Conservation (phyloP, 1,140 invertebrate species). For the Trichogramma pretiosum region DNA sequence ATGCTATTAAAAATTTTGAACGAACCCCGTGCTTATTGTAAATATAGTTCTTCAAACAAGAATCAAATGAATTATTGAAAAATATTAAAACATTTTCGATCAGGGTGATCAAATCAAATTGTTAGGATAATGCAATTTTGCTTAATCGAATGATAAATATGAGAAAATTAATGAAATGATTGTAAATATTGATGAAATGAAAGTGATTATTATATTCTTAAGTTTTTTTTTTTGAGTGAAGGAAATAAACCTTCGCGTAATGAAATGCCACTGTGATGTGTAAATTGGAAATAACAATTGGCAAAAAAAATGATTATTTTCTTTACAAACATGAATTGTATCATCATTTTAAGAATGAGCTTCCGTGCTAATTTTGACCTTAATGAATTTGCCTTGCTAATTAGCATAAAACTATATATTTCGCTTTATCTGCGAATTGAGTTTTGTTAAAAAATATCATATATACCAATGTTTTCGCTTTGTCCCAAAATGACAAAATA, state of each 20-base stretch:
- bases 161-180: conserved; percentile 7
- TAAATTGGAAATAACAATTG: conserved; percentile 1
- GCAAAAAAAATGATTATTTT: neutral
- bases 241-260: conserved; percentile 1
- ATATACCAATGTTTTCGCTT: neutral
- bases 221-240: neutral
- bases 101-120: conserved; percentile 2
- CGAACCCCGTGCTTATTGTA: too few relatives aligned
- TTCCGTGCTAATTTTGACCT: conserved; percentile 14
- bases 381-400: neutral
- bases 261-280: conserved; percentile 12
- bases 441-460: conserved; percentile 1
- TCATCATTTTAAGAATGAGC: conserved; percentile 14
- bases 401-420: conserved; percentile 6
- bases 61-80: too few relatives aligned
- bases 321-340: conserved; percentile 2
- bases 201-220: conserved; percentile 16
- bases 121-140: neutral
- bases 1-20: too few relatives aligned
- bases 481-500: conserved; percentile 2
- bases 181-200: conserved; percentile 15
- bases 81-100: too few relatives aligned
- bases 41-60: too few relatives aligned
- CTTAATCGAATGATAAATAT: conserved; percentile 11
- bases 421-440: neutral